A percentile compares a stretch with the other conserved stretches of the same genome.
Conservation (phyloP, 2,888 invertebrate species). For the Tribolium freemani region DNA sequence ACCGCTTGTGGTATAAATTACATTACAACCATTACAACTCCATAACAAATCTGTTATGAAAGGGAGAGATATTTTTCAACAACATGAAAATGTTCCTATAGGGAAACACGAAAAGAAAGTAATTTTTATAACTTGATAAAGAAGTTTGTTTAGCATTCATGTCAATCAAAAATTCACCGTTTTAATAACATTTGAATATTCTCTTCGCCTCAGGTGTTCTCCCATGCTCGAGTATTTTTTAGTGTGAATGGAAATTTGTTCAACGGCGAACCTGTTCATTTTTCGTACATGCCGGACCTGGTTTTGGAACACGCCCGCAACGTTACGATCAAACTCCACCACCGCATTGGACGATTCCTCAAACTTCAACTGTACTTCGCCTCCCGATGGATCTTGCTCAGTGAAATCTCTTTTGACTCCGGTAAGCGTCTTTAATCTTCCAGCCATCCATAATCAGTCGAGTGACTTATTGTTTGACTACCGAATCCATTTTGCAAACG, state of each 20-base stretch:
- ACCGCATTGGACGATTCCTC: slow-evolving; percentile 81
- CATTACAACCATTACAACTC: no score
- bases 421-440: slow-evolving; percentile 70
- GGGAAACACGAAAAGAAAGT: no score
- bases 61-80: no score
- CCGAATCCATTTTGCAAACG: slow-evolving; percentile 51
- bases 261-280: slow-evolving; percentile 79
- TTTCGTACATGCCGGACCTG: slow-evolving; percentile 82
- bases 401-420: slow-evolving; percentile 87
- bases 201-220: slow-evolving; percentile 76
- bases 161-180: background rate
- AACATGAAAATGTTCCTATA: no score
- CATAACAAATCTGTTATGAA: no score
- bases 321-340: slow-evolving; percentile 84
- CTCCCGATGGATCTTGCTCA: slow-evolving; percentile 87
- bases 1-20: no score
- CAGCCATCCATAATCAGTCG: slow-evolving; percentile 51
- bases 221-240: slow-evolving; percentile 82
- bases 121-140: background rate
- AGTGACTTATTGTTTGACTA: slow-evolving; percentile 56
- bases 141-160: background rate
- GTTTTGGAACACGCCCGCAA: slow-evolving; percentile 84
- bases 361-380: slow-evolving; percentile 85
- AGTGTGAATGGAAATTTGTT: slow-evolving; percentile 81
- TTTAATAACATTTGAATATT: background rate